Evolutionary conservation across 2,888 invertebrate genomes (phyloP).

Genomic region (Plebejus argus): DNA sequence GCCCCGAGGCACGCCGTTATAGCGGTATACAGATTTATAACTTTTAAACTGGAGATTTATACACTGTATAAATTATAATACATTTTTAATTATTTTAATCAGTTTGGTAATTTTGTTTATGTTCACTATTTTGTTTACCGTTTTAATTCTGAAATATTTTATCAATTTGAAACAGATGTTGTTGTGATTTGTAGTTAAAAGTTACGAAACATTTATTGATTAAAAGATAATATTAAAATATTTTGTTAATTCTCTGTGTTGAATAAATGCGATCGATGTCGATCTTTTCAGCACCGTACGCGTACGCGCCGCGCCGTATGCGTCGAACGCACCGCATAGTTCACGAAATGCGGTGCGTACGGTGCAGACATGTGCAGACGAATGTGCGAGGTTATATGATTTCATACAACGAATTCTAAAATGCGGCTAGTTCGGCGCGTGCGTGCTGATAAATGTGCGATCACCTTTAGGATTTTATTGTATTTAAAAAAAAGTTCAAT

Average conservation of each 20-base stretch:
- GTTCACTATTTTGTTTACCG: neutral
- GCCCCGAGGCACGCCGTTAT: conserved; percentile 22
- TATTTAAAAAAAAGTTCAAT: no score
- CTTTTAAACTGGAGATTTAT: conserved; percentile 27
- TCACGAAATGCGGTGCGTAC: no score
- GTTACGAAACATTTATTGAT: neutral
- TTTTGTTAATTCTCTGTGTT: no score
- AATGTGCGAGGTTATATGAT: no score
- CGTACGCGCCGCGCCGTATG: no score
- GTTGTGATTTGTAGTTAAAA: neutral
- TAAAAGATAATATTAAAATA: neutral
- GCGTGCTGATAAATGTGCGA: no score
- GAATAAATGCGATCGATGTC: neutral
- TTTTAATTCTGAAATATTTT: neutral
- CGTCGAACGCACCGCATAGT: no score
- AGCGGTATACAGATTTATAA: conserved; percentile 27
- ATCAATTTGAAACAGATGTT: neutral
- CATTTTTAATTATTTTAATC: conserved; percentile 26
- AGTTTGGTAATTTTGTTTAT: conserved; percentile 25
- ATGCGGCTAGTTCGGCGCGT: no score
- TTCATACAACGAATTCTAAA: no score
- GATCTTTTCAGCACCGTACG: no score
- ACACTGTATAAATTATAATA: conserved; percentile 22
- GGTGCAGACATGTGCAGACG: no score
- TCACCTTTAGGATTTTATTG: no score